Evolutionary conservation across 2,113 vertebrate genomes (phyloP).

Genomic region (Lepidiolamprologus cunningtoni): DNA sequence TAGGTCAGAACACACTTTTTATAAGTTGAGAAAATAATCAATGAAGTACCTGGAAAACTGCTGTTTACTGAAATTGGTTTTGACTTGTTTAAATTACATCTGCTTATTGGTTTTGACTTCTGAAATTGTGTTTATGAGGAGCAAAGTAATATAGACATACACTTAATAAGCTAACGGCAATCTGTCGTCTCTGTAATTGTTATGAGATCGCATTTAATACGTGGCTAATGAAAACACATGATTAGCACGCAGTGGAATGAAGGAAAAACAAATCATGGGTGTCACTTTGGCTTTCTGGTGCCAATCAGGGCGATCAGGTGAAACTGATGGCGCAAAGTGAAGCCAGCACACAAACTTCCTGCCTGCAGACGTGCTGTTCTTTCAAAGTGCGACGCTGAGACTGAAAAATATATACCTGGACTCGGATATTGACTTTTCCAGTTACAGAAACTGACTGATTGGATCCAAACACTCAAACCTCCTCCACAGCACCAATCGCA

Average conservation of each 20-base stretch:
- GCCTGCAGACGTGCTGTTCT: neutral
- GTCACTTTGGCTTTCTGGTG: constrained; percentile 22
- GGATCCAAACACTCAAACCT: neutral
- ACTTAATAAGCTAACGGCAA: constrained; percentile 47
- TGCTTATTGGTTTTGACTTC: constrained; percentile 57
- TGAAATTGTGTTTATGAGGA: constrained; percentile 34
- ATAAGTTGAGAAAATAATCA: neutral
- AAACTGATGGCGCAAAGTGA: neutral
- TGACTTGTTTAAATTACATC: constrained; percentile 32
- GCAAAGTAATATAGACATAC: constrained; percentile 49
- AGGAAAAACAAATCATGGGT: constrained; percentile 31
- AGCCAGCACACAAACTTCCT: neutral
- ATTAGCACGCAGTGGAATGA: constrained; percentile 43
- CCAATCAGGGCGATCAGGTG: constrained; percentile 17
- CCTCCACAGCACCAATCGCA: neutral
- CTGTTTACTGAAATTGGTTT: constrained; percentile 25
- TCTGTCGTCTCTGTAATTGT: constrained; percentile 56
- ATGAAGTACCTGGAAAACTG: neutral
- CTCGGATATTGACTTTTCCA: neutral
- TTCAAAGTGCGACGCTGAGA: neutral
- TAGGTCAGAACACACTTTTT: neutral
- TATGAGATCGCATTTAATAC: constrained; percentile 34
- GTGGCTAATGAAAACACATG: constrained; percentile 30
- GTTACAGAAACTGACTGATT: neutral
- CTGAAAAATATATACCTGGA: neutral